Percentiles rank a stretch among this genome's conserved stretches.
Conservation (phyloP, 2,113 vertebrate genomes). For the Oncorhynchus kisutch region DNA sequence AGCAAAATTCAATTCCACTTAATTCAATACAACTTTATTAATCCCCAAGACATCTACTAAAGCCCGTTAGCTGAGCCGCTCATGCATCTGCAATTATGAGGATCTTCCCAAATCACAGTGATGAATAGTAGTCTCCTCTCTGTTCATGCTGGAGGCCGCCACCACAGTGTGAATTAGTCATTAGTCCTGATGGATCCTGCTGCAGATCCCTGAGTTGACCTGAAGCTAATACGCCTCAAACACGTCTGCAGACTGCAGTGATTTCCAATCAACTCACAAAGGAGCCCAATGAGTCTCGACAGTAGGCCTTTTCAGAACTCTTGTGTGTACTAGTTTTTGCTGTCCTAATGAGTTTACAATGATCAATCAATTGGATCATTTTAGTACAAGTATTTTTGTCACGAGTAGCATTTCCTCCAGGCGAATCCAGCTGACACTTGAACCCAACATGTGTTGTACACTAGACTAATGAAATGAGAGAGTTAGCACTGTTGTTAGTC, state of each 20-base stretch:
- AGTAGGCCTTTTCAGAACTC: background rate
- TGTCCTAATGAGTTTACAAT: too few species aligned
- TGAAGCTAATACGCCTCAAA: conserved; percentile 24
- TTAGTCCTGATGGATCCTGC: conserved; percentile 18
- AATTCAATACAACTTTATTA: too few species aligned
- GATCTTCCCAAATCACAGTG: conserved; percentile 15
- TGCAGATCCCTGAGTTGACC: conserved; percentile 15
- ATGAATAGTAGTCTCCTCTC: conserved; percentile 1
- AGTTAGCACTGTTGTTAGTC: too few species aligned
- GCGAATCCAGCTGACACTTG: too few species aligned
- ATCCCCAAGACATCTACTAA: too few species aligned
- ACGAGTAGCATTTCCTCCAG: too few species aligned
- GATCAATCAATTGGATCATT: too few species aligned
- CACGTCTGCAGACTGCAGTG: background rate
- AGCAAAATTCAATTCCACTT: too few species aligned
- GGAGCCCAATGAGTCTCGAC: conserved; percentile 19
- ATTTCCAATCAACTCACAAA: conserved; percentile 19
- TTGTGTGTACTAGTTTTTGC: too few species aligned
- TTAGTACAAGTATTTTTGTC: too few species aligned
- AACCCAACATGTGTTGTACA: too few species aligned
- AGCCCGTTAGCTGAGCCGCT: background rate
- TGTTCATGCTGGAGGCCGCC: conserved; percentile 14
- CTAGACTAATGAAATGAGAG: too few species aligned
- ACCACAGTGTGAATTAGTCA: conserved; percentile 11
- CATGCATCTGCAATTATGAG: background rate